phyloP scores from a whole-genome alignment of 2,113 vertebrate genomes.

The Climacteris rufus region DNA sequence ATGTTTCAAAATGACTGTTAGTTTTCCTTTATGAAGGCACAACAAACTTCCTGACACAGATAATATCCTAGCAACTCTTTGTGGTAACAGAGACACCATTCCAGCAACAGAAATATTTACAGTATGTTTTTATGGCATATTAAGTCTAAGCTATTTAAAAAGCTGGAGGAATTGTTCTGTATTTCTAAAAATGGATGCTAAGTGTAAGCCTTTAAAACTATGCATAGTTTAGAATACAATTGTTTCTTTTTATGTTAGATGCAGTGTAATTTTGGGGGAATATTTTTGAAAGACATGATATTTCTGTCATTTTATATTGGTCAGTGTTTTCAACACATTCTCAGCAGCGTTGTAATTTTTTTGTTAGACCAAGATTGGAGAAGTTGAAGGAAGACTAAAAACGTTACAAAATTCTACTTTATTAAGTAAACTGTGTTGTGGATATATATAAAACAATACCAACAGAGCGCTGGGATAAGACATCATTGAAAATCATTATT shows the following conservation, averaged over 20 bases:
- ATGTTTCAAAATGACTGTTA: slow-evolving; percentile 17
- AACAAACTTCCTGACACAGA: slow-evolving; percentile 48
- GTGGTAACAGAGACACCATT: slow-evolving; percentile 12
- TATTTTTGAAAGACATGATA: neutral
- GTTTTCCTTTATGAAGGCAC: slow-evolving; percentile 33
- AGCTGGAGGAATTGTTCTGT: neutral
- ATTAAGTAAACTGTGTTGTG: neutral
- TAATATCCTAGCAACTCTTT: slow-evolving; percentile 66
- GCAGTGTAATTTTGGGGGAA: neutral
- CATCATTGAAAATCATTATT: neutral
- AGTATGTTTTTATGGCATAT: slow-evolving; percentile 28
- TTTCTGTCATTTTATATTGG: neutral
- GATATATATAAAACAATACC: neutral
- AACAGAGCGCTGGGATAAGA: neutral
- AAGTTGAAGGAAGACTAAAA: neutral
- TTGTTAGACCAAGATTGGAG: neutral
- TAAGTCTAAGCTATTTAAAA: slow-evolving; percentile 11
- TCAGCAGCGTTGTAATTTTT: neutral
- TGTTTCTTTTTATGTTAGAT: neutral
- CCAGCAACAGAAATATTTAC: slow-evolving; percentile 61
- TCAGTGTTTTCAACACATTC: neutral
- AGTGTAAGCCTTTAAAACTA: neutral
- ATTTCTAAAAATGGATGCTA: slow-evolving; percentile 33
- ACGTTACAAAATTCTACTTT: neutral
- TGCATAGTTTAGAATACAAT: neutral